phyloP scores from a whole-genome alignment of 2,888 invertebrate species.

The Glomeris marginata region DNA sequence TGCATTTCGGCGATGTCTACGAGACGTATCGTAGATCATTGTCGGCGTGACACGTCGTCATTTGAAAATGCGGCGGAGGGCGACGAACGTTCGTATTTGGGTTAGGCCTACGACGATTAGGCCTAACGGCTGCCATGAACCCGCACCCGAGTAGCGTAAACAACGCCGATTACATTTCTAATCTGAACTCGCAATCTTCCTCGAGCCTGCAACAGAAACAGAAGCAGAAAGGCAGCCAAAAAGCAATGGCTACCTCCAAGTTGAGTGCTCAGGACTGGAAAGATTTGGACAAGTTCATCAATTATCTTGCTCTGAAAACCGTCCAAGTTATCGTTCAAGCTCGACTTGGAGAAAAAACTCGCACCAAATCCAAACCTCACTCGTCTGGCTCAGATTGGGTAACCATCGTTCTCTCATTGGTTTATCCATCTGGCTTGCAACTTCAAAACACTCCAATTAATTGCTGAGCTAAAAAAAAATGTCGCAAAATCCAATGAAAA shows the following conservation, averaged over 20 bases:
- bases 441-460: neutral
- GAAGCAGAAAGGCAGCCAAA: too few relatives aligned
- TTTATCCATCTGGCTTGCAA: neutral
- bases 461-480: neutral
- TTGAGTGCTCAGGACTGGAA: slow-evolving; percentile 35
- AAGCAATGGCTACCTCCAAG: slow-evolving; percentile 16
- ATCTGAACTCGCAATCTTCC: neutral
- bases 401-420: slow-evolving; percentile 23
- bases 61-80: too few relatives aligned
- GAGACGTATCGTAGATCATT: too few relatives aligned
- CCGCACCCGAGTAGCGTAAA: slow-evolving; percentile 48
- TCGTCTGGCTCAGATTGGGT: slow-evolving; percentile 72
- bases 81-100: too few relatives aligned
- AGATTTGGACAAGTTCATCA: slow-evolving; percentile 78
- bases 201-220: too few relatives aligned
- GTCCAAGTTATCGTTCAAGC: slow-evolving; percentile 87
- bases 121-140: slow-evolving; percentile 41
- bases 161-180: slow-evolving; percentile 47
- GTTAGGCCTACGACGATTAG: too few relatives aligned
- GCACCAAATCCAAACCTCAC: slow-evolving; percentile 59
- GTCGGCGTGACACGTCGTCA: too few relatives aligned
- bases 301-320: slow-evolving; percentile 70
- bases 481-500: too few relatives aligned
- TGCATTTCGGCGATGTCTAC: too few relatives aligned
- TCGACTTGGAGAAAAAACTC: slow-evolving; percentile 69